These are phyloP conservation scores for Belgica antarctica DNA, from an alignment of 2,888 invertebrate genomes.

Conservation along the genomic window DNA sequence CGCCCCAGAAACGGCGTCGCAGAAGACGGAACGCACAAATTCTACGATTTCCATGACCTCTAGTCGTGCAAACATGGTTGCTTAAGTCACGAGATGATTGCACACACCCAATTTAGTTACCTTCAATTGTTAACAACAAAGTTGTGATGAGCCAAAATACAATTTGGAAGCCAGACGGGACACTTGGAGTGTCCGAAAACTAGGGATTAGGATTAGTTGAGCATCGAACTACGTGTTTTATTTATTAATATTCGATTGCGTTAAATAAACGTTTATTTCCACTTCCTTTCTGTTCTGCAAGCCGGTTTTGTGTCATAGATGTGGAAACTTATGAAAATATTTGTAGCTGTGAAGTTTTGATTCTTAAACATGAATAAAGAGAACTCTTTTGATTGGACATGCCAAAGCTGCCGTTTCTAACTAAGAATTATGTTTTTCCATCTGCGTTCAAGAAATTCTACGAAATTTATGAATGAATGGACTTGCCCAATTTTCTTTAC, in stretches of 20 bases:
- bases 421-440: too few relatives aligned
- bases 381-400: too few relatives aligned
- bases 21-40: conserved; percentile 40
- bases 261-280: background rate
- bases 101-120: background rate
- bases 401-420: too few relatives aligned
- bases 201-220: background rate
- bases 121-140: background rate
- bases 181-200: background rate
- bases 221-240: too few relatives aligned
- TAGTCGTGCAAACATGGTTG: conserved; percentile 35
- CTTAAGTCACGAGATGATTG: conserved; percentile 3
- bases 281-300: background rate
- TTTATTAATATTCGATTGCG: background rate
- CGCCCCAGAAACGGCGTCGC: conserved; percentile 31
- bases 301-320: background rate
- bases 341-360: too few relatives aligned
- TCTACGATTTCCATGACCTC: conserved; percentile 30
- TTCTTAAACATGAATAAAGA: too few relatives aligned
- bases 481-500: too few relatives aligned
- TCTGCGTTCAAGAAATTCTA: too few relatives aligned
- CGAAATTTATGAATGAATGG: too few relatives aligned
- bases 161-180: background rate
- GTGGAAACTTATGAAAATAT: background rate
- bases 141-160: background rate